Percentiles rank a stretch among this genome's conserved stretches.
These are phyloP conservation scores for Tamandua tetradactyla DNA, from an alignment of 2,797 vertebrate genomes.

Conservation along the genomic window DNA sequence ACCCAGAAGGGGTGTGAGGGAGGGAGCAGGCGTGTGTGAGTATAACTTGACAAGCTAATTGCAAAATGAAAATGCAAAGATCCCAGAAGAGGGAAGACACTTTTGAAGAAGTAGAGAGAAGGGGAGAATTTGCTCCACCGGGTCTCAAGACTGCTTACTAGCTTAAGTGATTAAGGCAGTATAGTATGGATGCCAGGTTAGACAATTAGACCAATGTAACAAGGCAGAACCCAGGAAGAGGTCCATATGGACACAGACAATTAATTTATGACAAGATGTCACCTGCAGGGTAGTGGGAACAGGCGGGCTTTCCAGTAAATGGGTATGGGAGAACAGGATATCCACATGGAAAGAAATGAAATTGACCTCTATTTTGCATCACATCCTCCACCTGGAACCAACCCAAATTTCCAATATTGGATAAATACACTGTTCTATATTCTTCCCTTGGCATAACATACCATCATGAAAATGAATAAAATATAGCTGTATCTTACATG, in stretches of 20 bases:
- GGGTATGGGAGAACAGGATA: not conserved
- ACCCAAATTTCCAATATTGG: not conserved
- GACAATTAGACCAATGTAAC: not conserved
- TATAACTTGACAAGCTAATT: slow-evolving; percentile 22
- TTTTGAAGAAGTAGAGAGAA: not conserved
- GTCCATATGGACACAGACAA: not conserved
- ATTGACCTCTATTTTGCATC: not conserved
- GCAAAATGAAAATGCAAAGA: slow-evolving; percentile 38
- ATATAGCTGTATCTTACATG: not conserved
- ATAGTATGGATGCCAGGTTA: not conserved
- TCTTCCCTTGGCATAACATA: not conserved
- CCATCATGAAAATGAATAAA: not conserved
- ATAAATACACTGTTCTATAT: not conserved
- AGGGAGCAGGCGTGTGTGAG: not conserved
- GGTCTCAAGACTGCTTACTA: not conserved
- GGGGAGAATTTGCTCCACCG: not conserved
- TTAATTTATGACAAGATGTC: not conserved
- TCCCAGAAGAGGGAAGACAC: not conserved
- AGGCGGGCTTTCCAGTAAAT: not conserved
- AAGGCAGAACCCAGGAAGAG: not conserved
- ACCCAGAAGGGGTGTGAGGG: not conserved
- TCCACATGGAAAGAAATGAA: not conserved
- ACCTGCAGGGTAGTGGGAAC: not conserved
- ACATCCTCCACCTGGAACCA: not conserved
- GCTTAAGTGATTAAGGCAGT: not conserved